Conservation (phyloP, 2,113 vertebrate genomes). For the Tachycineta bicolor region DNA sequence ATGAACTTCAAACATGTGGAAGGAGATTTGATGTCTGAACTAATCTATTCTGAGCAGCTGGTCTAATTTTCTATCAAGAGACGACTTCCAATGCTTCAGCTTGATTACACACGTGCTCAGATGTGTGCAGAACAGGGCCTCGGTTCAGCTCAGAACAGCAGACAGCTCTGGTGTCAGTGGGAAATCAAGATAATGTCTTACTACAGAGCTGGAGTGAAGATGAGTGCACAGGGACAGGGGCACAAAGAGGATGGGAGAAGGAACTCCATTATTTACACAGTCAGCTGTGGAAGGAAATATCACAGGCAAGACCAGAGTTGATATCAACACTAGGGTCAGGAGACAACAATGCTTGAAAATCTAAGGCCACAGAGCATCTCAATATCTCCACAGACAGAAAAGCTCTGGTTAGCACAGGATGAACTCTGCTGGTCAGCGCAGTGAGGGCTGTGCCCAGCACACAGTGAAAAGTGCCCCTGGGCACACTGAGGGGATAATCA, state of each 20-base stretch:
- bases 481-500: too few species aligned
- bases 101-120: background rate
- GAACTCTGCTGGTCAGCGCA: background rate
- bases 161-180: background rate
- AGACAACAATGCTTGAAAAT: background rate
- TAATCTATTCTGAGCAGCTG: slow-evolving; percentile 40
- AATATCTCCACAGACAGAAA: fast-evolving
- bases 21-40: slow-evolving; percentile 15
- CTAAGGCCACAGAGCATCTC: background rate
- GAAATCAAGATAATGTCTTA: background rate
- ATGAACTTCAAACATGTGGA: background rate
- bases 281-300: background rate
- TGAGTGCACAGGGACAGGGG: background rate
- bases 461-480: too few species aligned
- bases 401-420: background rate
- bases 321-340: background rate
- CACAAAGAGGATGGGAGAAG: background rate
- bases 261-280: background rate
- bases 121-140: background rate
- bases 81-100: background rate
- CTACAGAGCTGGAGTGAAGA: background rate
- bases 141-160: background rate
- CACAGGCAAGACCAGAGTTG: background rate
- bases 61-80: background rate
- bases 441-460: too few species aligned